A percentile compares a stretch with the other conserved stretches of the same genome.
These are phyloP conservation scores for Manis pentadactyla DNA, from an alignment of 2,797 vertebrate genomes.

Conservation along the genomic window DNA sequence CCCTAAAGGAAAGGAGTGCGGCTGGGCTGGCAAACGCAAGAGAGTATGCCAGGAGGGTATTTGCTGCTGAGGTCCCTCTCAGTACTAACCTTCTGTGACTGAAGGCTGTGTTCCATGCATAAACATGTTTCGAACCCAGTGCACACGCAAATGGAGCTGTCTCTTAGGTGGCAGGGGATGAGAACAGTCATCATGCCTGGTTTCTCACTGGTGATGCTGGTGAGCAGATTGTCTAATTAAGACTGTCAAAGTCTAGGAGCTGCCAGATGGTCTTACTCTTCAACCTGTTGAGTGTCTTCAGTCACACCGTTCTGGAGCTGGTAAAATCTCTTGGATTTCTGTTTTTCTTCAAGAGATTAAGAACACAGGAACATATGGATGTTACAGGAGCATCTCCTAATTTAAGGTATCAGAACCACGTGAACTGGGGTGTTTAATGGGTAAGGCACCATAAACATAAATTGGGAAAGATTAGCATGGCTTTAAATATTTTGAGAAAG, in stretches of 20 bases:
- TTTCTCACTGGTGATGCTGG: slow-evolving; percentile 54
- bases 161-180: slow-evolving; percentile 8
- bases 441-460: slow-evolving; percentile 41
- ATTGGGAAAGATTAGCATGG: slow-evolving; percentile 31
- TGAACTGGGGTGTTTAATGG: slow-evolving; percentile 54
- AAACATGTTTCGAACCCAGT: background rate
- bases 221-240: slow-evolving; percentile 77
- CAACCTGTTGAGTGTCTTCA: slow-evolving; percentile 68
- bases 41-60: fast-evolving
- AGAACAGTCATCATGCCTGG: background rate
- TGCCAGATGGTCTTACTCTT: slow-evolving; percentile 69
- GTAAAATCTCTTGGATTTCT: slow-evolving; percentile 66
- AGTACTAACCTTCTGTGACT: background rate
- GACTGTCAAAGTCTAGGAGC: slow-evolving; percentile 40
- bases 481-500: slow-evolving; percentile 56
- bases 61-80: background rate
- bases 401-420: slow-evolving; percentile 61
- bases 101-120: background rate
- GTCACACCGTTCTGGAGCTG: slow-evolving; percentile 11
- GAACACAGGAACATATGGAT: slow-evolving; percentile 46
- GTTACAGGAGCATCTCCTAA: slow-evolving; percentile 39
- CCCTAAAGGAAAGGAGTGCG: background rate
- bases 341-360: slow-evolving; percentile 67
- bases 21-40: background rate
- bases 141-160: background rate